phyloP scores from a whole-genome alignment of 2,888 invertebrate genomes.

The Drosophila borborema region DNA sequence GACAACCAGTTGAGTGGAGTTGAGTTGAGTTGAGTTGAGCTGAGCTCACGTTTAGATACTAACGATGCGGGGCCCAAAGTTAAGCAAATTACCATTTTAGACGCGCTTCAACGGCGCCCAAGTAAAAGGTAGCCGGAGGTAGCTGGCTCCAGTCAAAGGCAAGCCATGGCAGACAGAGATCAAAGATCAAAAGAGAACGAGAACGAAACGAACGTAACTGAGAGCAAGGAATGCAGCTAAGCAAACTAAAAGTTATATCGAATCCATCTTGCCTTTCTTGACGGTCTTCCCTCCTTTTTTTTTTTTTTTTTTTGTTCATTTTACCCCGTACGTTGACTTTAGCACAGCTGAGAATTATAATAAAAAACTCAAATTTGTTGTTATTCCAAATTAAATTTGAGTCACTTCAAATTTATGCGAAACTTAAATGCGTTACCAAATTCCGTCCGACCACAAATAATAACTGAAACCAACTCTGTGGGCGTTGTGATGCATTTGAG shows the following conservation, averaged over 20 bases:
- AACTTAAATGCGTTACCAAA: neutral
- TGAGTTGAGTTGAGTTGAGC: constrained; percentile 27
- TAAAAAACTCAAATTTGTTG: neutral
- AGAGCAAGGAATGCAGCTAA: constrained; percentile 14
- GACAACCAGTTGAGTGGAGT: constrained; percentile 26
- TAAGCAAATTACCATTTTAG: constrained; percentile 72
- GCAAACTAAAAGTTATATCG: constrained; percentile 11
- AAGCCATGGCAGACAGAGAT: constrained; percentile 11
- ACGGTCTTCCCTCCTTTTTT: neutral
- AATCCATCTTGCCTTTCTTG: constrained; percentile 10
- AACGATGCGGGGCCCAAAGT: constrained; percentile 51
- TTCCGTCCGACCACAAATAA: constrained; percentile 51
- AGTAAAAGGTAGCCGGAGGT: constrained; percentile 52
- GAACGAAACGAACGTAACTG: neutral
- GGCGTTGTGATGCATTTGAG: constrained; percentile 26
- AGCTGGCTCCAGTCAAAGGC: constrained; percentile 25
- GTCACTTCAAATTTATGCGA: neutral
- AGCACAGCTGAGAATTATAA: neutral
- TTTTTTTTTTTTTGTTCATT: neutral
- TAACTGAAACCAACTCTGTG: constrained; percentile 39
- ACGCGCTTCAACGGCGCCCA: constrained; percentile 65
- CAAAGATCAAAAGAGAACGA: neutral
- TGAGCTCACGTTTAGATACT: constrained; percentile 36
- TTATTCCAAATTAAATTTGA: neutral
- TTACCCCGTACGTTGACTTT: neutral